These are phyloP conservation scores for Eupithecia subfuscata DNA, from an alignment of 2,888 invertebrate genomes.

Conservation along the genomic window DNA sequence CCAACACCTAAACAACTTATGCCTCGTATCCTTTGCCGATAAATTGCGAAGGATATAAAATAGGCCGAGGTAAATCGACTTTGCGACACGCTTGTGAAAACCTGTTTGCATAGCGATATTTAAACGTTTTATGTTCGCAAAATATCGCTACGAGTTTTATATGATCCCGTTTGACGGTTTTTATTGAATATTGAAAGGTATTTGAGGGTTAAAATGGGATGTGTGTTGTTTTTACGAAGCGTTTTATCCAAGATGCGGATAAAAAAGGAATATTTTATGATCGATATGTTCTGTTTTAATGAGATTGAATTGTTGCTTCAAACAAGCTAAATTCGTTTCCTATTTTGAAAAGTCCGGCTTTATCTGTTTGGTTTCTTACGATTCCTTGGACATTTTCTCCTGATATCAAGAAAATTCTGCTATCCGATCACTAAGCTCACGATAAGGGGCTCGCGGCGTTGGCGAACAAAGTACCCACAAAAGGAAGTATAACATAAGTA, in stretches of 20 bases:
- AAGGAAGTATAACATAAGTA: constrained; percentile 6
- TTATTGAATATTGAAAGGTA: constrained; percentile 80
- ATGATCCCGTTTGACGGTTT: constrained; percentile 71
- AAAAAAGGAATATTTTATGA: constrained; percentile 38
- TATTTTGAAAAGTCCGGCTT: background rate
- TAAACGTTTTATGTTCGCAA: constrained; percentile 57
- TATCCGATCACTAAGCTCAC: constrained; percentile 2
- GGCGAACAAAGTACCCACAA: background rate
- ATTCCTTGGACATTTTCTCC: background rate
- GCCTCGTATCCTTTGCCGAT: constrained; percentile 38
- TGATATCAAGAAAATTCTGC: background rate
- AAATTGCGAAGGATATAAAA: constrained; percentile 56
- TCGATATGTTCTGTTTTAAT: background rate
- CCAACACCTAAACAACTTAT: constrained; percentile 29
- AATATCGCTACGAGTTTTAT: constrained; percentile 64
- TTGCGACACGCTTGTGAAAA: constrained; percentile 51
- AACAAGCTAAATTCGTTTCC: background rate
- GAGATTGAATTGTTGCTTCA: background rate
- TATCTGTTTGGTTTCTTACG: background rate
- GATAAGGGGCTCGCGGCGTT: background rate
- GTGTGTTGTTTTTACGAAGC: constrained; percentile 69
- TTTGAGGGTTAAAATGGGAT: constrained; percentile 74
- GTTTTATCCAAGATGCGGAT: constrained; percentile 68
- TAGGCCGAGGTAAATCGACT: constrained; percentile 54
- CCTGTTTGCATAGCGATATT: constrained; percentile 68